Percentiles rank a stretch among this genome's conserved stretches.
These are phyloP conservation scores for Drosophila serrata DNA, from an alignment of 1,140 invertebrate genomes.

Conservation along the genomic window DNA sequence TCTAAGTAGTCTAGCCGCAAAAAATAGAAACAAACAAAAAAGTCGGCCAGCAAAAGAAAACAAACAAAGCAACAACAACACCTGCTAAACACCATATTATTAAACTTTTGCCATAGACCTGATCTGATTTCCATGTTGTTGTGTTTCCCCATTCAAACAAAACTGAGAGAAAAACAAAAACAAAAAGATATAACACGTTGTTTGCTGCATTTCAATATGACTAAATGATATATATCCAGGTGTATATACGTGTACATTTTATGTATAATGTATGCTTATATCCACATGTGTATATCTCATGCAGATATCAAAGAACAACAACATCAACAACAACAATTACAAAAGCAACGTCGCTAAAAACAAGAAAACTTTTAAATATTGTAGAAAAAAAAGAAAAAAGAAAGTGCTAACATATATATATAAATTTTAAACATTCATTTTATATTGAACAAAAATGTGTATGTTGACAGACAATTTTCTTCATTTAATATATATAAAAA, in stretches of 20 bases:
- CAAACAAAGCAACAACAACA: constrained; percentile 49
- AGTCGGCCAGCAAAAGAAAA: constrained; percentile 26
- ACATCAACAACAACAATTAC: constrained; percentile 57
- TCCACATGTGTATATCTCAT: constrained; percentile 12
- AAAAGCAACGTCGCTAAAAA: constrained; percentile 82
- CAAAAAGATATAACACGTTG: constrained; percentile 50
- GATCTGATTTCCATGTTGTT: constrained; percentile 69
- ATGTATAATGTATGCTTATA: constrained; percentile 13
- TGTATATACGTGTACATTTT: constrained; percentile 16
- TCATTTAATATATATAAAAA: constrained; percentile 47
- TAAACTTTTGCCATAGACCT: constrained; percentile 53
- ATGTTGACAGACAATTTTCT: constrained; percentile 55
- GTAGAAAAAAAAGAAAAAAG: constrained; percentile 38
- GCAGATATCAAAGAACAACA: constrained; percentile 44
- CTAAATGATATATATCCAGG: constrained; percentile 20
- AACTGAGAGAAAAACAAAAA: constrained; percentile 84
- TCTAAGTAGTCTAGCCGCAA: constrained; percentile 62
- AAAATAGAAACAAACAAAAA: not conserved
- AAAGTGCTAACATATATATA: constrained; percentile 55
- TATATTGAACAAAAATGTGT: constrained; percentile 63
- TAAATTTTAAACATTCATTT: constrained; percentile 65
- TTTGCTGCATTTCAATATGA: constrained; percentile 65
- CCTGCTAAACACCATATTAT: constrained; percentile 45
- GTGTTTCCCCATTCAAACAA: constrained; percentile 62
- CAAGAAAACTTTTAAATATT: constrained; percentile 79